These are phyloP conservation scores for Dermatemys mawii DNA, from an alignment of 2,113 vertebrate species.

Conservation along the genomic window DNA sequence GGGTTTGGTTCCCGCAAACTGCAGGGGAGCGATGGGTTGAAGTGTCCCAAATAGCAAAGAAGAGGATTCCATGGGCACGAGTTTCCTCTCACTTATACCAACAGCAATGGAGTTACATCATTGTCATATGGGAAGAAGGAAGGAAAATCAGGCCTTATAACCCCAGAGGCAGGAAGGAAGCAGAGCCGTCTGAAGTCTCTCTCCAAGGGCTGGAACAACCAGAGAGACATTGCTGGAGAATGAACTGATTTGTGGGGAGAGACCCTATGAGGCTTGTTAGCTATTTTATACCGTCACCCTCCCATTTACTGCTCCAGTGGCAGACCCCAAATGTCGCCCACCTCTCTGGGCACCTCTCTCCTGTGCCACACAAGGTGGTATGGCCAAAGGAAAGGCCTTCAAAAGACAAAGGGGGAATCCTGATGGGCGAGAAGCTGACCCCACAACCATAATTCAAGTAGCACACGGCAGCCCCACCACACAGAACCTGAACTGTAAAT, in stretches of 20 bases:
- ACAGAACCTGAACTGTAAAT: neutral
- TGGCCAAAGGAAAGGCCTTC: neutral
- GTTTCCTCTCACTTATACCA: rapidly evolving
- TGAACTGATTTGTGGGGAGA: neutral
- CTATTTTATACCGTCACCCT: neutral
- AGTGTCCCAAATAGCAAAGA: neutral
- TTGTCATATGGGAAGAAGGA: neutral
- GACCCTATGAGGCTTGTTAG: rapidly evolving
- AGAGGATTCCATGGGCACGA: rapidly evolving
- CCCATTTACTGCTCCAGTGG: neutral
- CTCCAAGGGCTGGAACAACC: neutral
- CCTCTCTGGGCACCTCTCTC: rapidly evolving
- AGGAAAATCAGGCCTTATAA: neutral
- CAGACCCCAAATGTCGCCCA: neutral
- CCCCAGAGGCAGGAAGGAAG: neutral
- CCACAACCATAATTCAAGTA: neutral
- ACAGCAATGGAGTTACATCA: neutral
- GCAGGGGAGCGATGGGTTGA: neutral
- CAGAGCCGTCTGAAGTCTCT: neutral
- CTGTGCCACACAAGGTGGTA: neutral
- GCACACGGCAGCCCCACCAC: rapidly evolving
- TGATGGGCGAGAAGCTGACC: neutral
- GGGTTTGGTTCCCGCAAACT: neutral
- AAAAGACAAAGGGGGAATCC: neutral
- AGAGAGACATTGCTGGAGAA: no score